phyloP scores from a whole-genome alignment of 2,797 vertebrate genomes.

The Tamandua tetradactyla region DNA sequence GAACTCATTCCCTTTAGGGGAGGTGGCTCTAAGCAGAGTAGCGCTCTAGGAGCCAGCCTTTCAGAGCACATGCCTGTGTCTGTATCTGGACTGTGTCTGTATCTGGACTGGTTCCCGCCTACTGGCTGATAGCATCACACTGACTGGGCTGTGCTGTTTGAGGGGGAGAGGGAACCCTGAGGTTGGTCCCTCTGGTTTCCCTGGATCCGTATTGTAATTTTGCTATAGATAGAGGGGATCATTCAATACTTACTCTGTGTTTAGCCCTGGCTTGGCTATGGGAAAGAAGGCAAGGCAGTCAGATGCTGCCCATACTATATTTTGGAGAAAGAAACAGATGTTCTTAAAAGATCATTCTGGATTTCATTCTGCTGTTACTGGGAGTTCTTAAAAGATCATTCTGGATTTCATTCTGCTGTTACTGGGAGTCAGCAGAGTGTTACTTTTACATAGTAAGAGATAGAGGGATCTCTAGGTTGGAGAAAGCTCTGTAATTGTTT shows the following conservation, averaged over 20 bases:
- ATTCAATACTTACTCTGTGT: not conserved
- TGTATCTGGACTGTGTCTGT: not conserved
- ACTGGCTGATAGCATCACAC: not conserved
- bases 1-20: not conserved
- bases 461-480: constrained; percentile 29
- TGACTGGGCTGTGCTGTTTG: not conserved
- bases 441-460: constrained; percentile 12
- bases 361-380: not conserved
- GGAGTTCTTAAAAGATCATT: not conserved
- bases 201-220: not conserved
- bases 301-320: constrained; percentile 4
- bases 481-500: constrained; percentile 40
- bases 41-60: not conserved
- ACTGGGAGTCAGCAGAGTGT: not conserved
- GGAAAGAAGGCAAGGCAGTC: constrained; percentile 33
- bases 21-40: not conserved
- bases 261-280: not conserved
- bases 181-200: not conserved
- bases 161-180: not conserved
- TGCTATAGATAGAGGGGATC: not conserved
- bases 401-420: not conserved
- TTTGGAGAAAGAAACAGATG: constrained; percentile 33
- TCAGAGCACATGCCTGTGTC: not conserved
- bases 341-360: constrained; percentile 37
- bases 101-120: not conserved